Evolutionary conservation across 1,140 invertebrate genomes (phyloP), one percentile per base, ranked within the genome.

Genomic region (Dinoponera quadriceps): DNA sequence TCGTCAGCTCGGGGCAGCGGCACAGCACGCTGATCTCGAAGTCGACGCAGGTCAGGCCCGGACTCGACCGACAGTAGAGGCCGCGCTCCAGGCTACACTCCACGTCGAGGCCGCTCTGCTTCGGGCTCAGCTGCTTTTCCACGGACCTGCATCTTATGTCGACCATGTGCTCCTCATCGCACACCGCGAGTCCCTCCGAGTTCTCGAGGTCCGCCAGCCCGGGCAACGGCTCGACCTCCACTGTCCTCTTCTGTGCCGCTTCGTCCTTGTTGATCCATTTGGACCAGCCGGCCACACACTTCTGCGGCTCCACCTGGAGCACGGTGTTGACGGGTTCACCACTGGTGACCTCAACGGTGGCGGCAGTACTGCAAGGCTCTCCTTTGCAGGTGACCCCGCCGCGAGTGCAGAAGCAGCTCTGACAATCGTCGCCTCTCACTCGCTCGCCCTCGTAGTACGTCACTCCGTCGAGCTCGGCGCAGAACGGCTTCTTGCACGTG

Each of bases 391-490:
- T 94, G 85, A 96, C 95, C 75, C 96, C 95, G 2, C 96, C 95
- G 75, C 96, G 95, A 11, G 96, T 96, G 85, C 97, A 98, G 77
- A 95, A 95, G 88, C 97, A 98, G 0, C 95, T 96, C 86, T 98
- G 96, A 91, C 97, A 98, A 0, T 94, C 95, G 90, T 98, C 97
- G 77, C 96, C 95, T 74, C 96, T 95, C 0, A 98, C 95, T 22
- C 96, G 83, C 90, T 98, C 97, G 9, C 97, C 97, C 93, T 98
- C 97, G 74, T 96, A 96, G 87, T 97, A 96, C 9, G 90, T 88
- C 68, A 91, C 94, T 0, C 96, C 97, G 82, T 97, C 95, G 2
- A 96, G 92, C n/a, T 95, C 94, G 91, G 96, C 94, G 91, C 96
- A 98, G n/a, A 95, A 92, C 11, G 95, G 96, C 86, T 96, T 96